phyloP scores from a whole-genome alignment of 92 coral and sea anemone species.

The Umimayanthus kanabou region DNA sequence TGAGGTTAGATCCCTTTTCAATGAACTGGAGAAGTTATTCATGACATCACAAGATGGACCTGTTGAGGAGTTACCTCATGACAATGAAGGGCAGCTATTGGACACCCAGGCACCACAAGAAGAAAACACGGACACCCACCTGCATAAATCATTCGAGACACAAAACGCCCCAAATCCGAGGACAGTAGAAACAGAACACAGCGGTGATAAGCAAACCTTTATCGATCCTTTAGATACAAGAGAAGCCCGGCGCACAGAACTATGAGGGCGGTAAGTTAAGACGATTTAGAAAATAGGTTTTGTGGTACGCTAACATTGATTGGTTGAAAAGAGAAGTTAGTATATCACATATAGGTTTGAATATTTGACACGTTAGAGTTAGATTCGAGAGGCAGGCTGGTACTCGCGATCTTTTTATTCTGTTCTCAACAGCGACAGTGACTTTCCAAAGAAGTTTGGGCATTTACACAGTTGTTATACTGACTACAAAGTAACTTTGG shows the following conservation, averaged over 20 bases:
- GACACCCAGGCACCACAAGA: not conserved
- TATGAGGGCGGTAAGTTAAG: not conserved
- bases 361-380: too few species aligned
- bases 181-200: not conserved
- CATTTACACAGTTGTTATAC: too few species aligned
- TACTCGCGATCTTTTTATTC: too few species aligned
- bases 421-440: too few species aligned
- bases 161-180: not conserved
- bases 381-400: too few species aligned
- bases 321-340: too few species aligned
- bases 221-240: not conserved
- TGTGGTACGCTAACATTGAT: too few species aligned
- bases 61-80: not conserved
- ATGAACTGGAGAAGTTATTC: conserved; percentile 22
- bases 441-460: too few species aligned
- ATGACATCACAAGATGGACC: conserved; percentile 20
- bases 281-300: too few species aligned
- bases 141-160: conserved; percentile 1
- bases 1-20: conserved; percentile 2
- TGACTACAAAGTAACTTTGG: too few species aligned
- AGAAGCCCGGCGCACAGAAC: conserved; percentile 1
- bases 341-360: too few species aligned
- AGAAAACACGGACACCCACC: not conserved
- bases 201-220: not conserved
- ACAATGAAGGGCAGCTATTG: not conserved